Conservation (phyloP, 1,140 invertebrate genomes). For the Zaprionus lachaisei region DNA sequence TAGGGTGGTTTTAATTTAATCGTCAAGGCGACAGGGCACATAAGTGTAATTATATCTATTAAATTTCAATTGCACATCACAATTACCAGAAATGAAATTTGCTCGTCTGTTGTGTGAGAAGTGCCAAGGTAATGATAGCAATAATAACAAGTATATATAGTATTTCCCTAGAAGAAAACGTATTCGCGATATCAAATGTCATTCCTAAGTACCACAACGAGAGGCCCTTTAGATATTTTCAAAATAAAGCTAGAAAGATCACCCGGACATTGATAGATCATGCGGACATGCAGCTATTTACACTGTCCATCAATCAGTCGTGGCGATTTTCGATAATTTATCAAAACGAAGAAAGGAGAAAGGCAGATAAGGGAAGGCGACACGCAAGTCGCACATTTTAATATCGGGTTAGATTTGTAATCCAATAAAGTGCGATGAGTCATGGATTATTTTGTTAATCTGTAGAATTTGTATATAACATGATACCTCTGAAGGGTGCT, state of each 20-base stretch:
- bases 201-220: too few relatives aligned
- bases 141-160: not conserved
- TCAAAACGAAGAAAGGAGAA: not conserved
- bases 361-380: not conserved
- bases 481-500: not conserved
- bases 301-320: not conserved
- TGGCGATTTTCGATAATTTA: not conserved
- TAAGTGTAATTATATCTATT: conserved; percentile 17
- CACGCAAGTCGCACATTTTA: not conserved
- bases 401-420: not conserved
- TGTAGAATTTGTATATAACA: not conserved
- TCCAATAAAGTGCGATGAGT: not conserved
- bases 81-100: conserved; percentile 11
- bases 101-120: not conserved
- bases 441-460: not conserved
- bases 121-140: not conserved
- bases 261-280: conserved; percentile 1
- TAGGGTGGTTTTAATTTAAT: not conserved
- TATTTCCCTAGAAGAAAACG: not conserved
- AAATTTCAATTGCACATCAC: conserved; percentile 19
- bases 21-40: not conserved
- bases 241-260: not conserved
- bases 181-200: too few relatives aligned
- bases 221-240: too few relatives aligned
- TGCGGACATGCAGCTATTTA: not conserved